Percentiles rank a stretch among this genome's conserved stretches.
These are phyloP conservation scores for Perdita meconis DNA, from an alignment of 2,888 invertebrate species.

Conservation along the genomic window DNA sequence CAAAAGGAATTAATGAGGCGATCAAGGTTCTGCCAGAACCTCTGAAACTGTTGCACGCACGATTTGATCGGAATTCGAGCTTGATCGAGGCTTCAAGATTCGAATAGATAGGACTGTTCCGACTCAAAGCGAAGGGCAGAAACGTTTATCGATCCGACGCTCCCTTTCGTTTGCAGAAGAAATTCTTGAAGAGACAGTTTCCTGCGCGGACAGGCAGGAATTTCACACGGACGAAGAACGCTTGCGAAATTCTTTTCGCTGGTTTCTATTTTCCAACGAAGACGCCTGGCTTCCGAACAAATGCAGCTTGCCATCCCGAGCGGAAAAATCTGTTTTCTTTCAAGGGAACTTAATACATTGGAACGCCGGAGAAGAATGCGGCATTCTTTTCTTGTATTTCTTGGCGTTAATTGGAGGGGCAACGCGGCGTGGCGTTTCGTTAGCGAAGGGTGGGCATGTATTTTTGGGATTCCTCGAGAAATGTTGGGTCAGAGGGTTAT, in stretches of 20 bases:
- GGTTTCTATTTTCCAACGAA: conserved; percentile 27
- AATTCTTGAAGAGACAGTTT: background rate
- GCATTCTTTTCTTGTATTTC: background rate
- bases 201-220: conserved; percentile 27
- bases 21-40: background rate
- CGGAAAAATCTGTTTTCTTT: conserved; percentile 22
- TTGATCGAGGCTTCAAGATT: conserved; percentile 22
- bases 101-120: conserved; percentile 10
- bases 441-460: background rate
- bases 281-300: conserved; percentile 26
- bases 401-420: background rate
- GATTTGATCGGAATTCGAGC: conserved; percentile 37
- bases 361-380: background rate
- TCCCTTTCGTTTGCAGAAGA: conserved; percentile 5
- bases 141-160: conserved; percentile 44
- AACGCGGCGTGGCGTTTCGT: background rate
- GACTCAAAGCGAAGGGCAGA: background rate
- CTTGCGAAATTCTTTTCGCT: conserved; percentile 34
- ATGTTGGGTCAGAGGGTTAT: background rate
- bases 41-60: conserved; percentile 5
- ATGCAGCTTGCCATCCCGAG: conserved; percentile 23
- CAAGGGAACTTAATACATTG: background rate
- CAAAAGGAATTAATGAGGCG: background rate
- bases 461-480: conserved; percentile 1
- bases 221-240: conserved; percentile 34